Conservation (phyloP, 2,797 vertebrate species). For the Heterohyrax brucei region DNA sequence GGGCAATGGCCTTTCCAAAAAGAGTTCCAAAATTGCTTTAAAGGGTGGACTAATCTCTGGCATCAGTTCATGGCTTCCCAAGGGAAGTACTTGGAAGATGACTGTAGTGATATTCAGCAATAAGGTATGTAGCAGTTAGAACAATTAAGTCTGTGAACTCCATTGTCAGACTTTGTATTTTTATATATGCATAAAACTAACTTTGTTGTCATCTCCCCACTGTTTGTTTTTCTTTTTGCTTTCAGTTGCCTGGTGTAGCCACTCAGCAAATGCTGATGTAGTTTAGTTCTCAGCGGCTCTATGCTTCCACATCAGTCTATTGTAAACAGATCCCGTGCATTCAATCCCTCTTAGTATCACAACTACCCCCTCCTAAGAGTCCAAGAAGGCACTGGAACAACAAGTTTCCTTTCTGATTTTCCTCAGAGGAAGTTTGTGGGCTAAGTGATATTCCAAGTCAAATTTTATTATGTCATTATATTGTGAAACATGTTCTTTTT, state of each 20-base stretch:
- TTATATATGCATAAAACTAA: neutral
- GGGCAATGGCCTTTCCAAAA: too few relatives aligned
- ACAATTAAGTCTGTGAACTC: too few relatives aligned
- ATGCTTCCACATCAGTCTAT: neutral
- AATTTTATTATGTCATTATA: slow-evolving; percentile 65
- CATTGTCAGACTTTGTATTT: neutral
- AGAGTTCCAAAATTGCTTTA: too few relatives aligned
- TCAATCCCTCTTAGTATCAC: accelerated
- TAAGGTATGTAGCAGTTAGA: too few relatives aligned
- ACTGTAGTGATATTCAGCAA: too few relatives aligned
- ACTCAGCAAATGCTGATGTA: accelerated
- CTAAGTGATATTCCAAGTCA: neutral
- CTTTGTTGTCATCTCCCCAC: neutral
- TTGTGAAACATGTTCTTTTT: slow-evolving; percentile 32
- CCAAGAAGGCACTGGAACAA: neutral
- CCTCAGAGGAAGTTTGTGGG: neutral
- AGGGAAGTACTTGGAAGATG: too few relatives aligned
- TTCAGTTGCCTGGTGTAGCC: neutral
- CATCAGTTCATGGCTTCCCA: too few relatives aligned
- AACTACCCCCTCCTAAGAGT: neutral
- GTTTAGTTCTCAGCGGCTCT: neutral
- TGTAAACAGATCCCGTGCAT: accelerated
- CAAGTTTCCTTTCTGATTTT: neutral
- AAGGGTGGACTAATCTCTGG: too few relatives aligned
- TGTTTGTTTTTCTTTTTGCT: neutral